Percentiles rank a stretch among this genome's conserved stretches.
Conservation (phyloP, 2,113 vertebrate genomes). For the Malurus alboscapulatus region DNA sequence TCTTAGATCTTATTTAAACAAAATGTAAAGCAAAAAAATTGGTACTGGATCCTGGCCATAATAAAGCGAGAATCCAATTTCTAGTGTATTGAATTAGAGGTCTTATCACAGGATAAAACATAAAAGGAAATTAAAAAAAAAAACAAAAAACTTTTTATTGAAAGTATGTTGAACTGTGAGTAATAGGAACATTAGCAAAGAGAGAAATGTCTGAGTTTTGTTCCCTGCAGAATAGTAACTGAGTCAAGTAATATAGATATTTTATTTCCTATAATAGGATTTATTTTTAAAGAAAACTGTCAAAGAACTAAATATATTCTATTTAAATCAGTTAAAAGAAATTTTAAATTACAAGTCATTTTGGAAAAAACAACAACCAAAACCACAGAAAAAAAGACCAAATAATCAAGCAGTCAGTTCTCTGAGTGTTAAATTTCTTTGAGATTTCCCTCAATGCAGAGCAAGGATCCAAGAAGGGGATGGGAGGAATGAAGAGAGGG, state of each 20-base stretch:
- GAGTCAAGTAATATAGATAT: neutral
- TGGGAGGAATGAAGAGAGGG: neutral
- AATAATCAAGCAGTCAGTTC: neutral
- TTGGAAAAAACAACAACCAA: neutral
- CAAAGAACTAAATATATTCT: neutral
- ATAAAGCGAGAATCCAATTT: neutral
- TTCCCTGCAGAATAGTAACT: neutral
- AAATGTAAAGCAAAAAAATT: neutral
- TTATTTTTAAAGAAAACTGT: neutral
- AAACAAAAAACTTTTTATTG: neutral
- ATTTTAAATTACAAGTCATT: neutral
- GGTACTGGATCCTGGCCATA: neutral
- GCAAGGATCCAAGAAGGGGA: neutral
- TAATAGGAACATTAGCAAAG: neutral
- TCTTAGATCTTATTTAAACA: neutral
- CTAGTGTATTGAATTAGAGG: neutral
- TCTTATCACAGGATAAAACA: neutral
- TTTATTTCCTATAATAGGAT: neutral
- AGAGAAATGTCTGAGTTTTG: too few species aligned
- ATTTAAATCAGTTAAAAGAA: neutral
- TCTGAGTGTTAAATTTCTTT: neutral
- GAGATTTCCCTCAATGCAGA: neutral
- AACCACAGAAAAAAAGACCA: neutral
- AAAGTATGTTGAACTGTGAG: neutral
- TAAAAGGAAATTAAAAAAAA: neutral